A percentile compares a stretch with the other conserved stretches of the same genome.
Evolutionary conservation across 2,113 vertebrate species (phyloP).

Genomic region (Pimephales promelas): DNA sequence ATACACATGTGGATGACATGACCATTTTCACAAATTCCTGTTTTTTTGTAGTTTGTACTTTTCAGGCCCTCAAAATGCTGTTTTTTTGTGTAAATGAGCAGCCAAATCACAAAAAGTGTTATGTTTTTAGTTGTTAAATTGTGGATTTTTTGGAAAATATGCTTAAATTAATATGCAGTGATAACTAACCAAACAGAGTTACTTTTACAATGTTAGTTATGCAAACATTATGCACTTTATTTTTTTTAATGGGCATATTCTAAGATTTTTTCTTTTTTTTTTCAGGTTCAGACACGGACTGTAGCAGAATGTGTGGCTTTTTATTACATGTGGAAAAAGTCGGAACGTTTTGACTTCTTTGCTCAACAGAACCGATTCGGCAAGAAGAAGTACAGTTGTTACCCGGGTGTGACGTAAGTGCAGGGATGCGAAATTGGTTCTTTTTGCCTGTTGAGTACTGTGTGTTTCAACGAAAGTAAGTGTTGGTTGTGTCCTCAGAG

Average conservation of each 20-base stretch:
- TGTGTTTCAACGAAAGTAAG: not conserved
- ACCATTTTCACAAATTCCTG: too few species aligned
- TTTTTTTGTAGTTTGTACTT: too few species aligned
- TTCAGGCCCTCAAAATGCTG: too few species aligned
- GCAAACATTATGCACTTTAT: not conserved
- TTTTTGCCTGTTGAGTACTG: not conserved
- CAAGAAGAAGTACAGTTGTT: constrained; percentile 96
- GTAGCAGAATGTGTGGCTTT: constrained; percentile 97
- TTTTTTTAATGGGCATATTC: not conserved
- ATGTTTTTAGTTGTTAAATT: too few species aligned
- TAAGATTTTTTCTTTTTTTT: not conserved
- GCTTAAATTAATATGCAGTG: too few species aligned
- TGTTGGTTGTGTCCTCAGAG: constrained; percentile 71
- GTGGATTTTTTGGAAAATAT: too few species aligned
- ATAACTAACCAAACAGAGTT: too few species aligned
- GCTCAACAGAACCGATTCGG: constrained; percentile 97
- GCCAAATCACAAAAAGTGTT: too few species aligned
- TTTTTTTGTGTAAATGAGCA: too few species aligned
- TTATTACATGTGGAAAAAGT: constrained; percentile 99
- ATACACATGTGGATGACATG: too few species aligned
- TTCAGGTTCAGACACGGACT: constrained; percentile 88
- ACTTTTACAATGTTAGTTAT: too few species aligned
- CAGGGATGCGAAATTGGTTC: not conserved
- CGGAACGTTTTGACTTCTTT: constrained; percentile 95
- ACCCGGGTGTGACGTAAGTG: constrained; percentile 97